Evolutionary conservation across 1,140 invertebrate species (phyloP), one percentile per base, ranked within the genome.

Genomic region (Drosophila punjabiensis): DNA sequence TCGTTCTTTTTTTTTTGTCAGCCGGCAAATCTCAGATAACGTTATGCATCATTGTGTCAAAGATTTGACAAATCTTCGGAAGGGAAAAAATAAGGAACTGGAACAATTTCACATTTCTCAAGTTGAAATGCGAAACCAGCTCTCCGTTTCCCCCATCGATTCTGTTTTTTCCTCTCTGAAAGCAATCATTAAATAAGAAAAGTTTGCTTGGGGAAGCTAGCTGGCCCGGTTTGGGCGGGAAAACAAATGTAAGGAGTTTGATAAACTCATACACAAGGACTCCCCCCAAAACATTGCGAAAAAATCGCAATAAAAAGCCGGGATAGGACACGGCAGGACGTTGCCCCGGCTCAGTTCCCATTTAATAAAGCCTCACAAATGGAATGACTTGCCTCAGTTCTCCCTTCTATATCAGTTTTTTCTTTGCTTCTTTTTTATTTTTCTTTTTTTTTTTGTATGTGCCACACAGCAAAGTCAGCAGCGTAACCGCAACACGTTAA

Each of bases 401-500:
- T 61, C 69, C 68, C 56, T 63, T 69, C 50, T 33, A 53, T 53
- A 33, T 53, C 52, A 18, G 52, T 48, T 71, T 56, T 59, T 47
- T 58, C 39, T 41, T 58, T 50, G 43, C 9, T 18, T 28, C 48
- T 47, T 65, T 50, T 70, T 65, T 69, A 33, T 41, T 41, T 64
- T 59, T 13, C 13, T 30, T n/a, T 32, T 52, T 52, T 60, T 52
- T 48, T 47, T 60, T n/a, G n/a, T n/a, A 24, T 50, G 56, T 71
- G 66, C 59, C 73, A 60, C 80, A 69, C 55, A 79, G 69, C 75
- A 82, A 83, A 92, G 82, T 92, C 89, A 89, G 70, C 47, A 90
- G 66, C 90, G 86, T 92, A 92, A 92, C 90, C 90, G 90, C 90
- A 92, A 90, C 77, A 92, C 90, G 90, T 92, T 92, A 92, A 92